Percentiles rank a stretch among this genome's conserved stretches.
phyloP scores from a whole-genome alignment of 2,888 invertebrate species.

The Dorcus parallelipipedus region DNA sequence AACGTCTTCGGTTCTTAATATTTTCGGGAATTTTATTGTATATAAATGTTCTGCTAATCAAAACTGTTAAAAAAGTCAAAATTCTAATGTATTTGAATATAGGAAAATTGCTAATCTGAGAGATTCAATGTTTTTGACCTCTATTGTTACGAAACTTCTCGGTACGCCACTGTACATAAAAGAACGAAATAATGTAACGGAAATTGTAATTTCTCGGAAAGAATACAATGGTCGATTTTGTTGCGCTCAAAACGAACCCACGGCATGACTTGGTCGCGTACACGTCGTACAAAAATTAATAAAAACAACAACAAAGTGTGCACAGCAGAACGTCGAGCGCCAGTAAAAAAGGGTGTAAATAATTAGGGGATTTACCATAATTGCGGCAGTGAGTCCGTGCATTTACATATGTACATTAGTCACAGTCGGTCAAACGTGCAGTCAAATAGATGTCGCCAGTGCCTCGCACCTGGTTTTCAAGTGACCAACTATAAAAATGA shows the following conservation, averaged over 20 bases:
- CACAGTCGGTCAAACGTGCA: conserved; percentile 36
- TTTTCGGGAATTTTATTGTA: too few species aligned
- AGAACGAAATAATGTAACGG: too few species aligned
- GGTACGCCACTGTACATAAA: too few species aligned
- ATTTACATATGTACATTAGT: conserved; percentile 46
- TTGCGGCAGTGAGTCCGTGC: conserved; percentile 37
- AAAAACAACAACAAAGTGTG: conserved; percentile 2
- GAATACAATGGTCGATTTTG: too few species aligned
- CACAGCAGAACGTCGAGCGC: neutral
- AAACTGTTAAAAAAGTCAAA: too few species aligned
- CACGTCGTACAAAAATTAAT: neutral
- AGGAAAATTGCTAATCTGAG: too few species aligned
- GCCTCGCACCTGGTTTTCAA: conserved; percentile 37
- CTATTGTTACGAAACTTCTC: too few species aligned
- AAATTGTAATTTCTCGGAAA: too few species aligned
- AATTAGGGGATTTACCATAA: conserved; percentile 43
- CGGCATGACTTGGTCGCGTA: neutral
- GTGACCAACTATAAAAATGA: conserved; percentile 40
- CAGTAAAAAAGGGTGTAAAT: conserved; percentile 32
- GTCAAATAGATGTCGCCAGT: conserved; percentile 8
- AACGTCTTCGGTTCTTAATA: too few species aligned
- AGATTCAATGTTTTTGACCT: too few species aligned
- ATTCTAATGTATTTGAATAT: too few species aligned
- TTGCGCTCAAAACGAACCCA: neutral
- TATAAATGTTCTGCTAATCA: too few species aligned